Base-by-base conservation (phyloP, 2,113 vertebrate species). In the Zosterops borbonicus region DNA sequence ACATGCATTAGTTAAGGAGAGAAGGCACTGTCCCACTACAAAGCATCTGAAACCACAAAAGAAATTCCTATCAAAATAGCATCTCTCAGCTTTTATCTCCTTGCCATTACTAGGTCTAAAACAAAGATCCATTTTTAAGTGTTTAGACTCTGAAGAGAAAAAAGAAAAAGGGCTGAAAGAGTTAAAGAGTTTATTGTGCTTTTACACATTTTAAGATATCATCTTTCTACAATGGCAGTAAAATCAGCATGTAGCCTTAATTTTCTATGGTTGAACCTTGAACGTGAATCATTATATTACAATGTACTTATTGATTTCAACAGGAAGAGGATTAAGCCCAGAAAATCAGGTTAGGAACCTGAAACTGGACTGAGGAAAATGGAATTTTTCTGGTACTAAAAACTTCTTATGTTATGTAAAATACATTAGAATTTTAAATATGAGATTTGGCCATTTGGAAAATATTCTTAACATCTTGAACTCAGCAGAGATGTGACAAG, bases 261-360 rank as follows among this genome's bases (percentile, higher is more conserved):
- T 98, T 98, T 96, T 97, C 98, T 98, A 96, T 94, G 97, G 97
- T 98, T 97, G 90, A 98, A 98, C 97, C 97, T 98, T 98, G 96
- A 98, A 98, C 95, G 95, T 98, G 98, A 99, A 99, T 99, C 97
- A 98, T 98, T 98, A 97, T 97, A 98, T 97, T 98, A 98, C 98
- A 98, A 98, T 98, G 98, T 98, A 98, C 98, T 98, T 98, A 98
- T 98, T 98, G 98, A 99, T 99, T 99, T 99, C 98, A 98, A 99
- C 98, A 99, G 98, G 99, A 99, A 99, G 98, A 98, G 73, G 96
- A 98, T 98, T 99, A 99, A 98, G 98, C 97, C 98, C 96, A 99
- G 98, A 98, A 99, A 98, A 98, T 98, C 95, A 91, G 97, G 95
- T 96, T 96, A 95, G 98, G 98, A 99, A 99, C 96, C 90, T 97